Evolutionary conservation across 2,888 invertebrate species (phyloP).

Genomic region (Tillus elongatus): DNA sequence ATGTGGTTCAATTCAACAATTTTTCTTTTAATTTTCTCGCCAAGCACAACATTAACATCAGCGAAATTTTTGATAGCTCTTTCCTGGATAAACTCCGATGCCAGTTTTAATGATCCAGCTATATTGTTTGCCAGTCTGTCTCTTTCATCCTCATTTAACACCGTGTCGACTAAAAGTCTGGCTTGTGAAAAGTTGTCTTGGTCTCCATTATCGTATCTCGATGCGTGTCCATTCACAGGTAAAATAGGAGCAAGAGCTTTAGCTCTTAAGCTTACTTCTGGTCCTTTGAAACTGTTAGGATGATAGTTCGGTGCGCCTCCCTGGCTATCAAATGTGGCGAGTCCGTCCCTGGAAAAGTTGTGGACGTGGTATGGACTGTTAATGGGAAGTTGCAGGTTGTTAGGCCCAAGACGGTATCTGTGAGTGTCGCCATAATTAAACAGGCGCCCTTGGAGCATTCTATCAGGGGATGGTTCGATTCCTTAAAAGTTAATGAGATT

Average conservation of each 20-base stretch:
- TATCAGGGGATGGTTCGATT: slow-evolving; percentile 87
- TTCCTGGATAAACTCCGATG: slow-evolving; percentile 77
- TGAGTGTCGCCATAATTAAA: slow-evolving; percentile 91
- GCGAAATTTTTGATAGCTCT: slow-evolving; percentile 74
- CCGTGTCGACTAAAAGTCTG: slow-evolving; percentile 69
- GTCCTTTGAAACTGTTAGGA: slow-evolving; percentile 93
- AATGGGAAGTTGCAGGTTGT: slow-evolving; percentile 85
- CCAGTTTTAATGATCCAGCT: slow-evolving; percentile 63
- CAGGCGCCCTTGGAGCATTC: slow-evolving; percentile 82
- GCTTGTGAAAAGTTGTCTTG: slow-evolving; percentile 86
- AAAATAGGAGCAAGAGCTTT: slow-evolving; percentile 51
- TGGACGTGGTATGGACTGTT: slow-evolving; percentile 76
- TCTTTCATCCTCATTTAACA: slow-evolving; percentile 60
- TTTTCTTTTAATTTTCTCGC: slow-evolving; percentile 37
- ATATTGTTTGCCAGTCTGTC: slow-evolving; percentile 73
- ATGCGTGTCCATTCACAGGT: slow-evolving; percentile 61
- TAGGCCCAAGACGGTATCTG: slow-evolving; percentile 79
- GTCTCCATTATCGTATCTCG: slow-evolving; percentile 66
- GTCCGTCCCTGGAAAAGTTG: slow-evolving; percentile 87
- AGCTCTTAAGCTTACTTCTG: slow-evolving; percentile 60
- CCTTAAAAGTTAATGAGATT: no score
- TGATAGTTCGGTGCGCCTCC: slow-evolving; percentile 91
- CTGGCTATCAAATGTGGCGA: slow-evolving; percentile 68
- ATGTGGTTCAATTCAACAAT: neutral
- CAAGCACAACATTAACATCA: slow-evolving; percentile 71